These are phyloP conservation scores for Clarias fuscus DNA, from an alignment of 2,797 vertebrate species.

Conservation along the genomic window DNA sequence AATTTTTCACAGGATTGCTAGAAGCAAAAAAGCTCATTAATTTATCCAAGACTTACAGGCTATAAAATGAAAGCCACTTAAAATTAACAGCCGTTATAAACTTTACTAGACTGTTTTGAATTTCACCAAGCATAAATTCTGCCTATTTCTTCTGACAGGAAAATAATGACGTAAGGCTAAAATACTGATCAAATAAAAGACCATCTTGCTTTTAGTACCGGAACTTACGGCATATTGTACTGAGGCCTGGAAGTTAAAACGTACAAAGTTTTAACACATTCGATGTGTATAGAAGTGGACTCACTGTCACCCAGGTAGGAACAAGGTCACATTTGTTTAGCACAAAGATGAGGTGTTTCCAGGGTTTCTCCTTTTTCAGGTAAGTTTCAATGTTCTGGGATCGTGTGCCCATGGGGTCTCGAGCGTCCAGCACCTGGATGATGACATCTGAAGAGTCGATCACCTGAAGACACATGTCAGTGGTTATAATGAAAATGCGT, in stretches of 20 bases:
- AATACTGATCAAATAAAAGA: neutral
- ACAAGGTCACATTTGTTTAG: slow-evolving; percentile 98
- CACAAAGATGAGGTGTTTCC: slow-evolving; percentile 98
- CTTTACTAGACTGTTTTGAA: neutral
- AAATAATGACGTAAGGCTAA: neutral
- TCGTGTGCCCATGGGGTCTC: slow-evolving; percentile 93
- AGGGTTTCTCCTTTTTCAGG: slow-evolving; percentile 93
- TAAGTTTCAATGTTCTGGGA: slow-evolving; percentile 92
- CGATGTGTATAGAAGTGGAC: neutral
- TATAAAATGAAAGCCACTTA: neutral
- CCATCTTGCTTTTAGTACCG: neutral
- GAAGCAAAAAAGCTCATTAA: neutral
- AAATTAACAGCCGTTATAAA: slow-evolving; percentile 9
- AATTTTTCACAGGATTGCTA: neutral
- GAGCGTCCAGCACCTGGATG: slow-evolving; percentile 95
- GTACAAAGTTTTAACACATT: neutral
- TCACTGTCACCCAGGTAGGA: slow-evolving; percentile 95
- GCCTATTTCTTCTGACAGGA: neutral
- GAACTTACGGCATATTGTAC: neutral
- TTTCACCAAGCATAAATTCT: neutral
- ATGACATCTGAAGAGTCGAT: slow-evolving; percentile 97
- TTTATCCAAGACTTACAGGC: neutral
- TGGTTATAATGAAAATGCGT: neutral
- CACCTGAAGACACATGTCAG: slow-evolving; percentile 75
- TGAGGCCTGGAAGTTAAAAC: neutral